A percentile compares a stretch with the other conserved stretches of the same genome.
Evolutionary conservation across 2,113 vertebrate species (phyloP).

Genomic region (Anarhynchus alexandrinus): DNA sequence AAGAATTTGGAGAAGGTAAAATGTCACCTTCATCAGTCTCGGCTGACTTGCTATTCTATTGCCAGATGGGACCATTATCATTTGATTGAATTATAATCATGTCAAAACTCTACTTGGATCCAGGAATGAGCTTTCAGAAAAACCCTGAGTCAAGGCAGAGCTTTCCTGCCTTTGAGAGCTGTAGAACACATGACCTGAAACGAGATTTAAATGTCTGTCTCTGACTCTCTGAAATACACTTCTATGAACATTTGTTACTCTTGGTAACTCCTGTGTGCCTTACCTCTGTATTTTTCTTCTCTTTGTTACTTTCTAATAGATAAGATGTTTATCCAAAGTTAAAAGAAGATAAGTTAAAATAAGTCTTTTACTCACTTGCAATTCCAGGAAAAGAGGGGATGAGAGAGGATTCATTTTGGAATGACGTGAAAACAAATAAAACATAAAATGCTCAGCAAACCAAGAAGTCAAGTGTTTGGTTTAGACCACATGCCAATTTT

Average conservation of each 20-base stretch:
- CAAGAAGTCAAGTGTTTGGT: background rate
- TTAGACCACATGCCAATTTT: background rate
- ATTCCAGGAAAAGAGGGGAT: background rate
- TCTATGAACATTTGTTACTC: background rate
- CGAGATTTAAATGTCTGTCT: background rate
- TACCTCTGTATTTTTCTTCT: background rate
- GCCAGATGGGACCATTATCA: conserved; percentile 43
- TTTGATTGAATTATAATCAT: conserved; percentile 51
- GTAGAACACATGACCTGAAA: background rate
- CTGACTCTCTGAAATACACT: background rate
- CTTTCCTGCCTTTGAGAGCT: conserved; percentile 1
- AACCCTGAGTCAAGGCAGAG: conserved; percentile 14
- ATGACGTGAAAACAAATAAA: background rate
- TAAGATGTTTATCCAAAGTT: background rate
- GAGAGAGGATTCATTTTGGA: background rate
- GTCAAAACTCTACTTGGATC: conserved; percentile 31
- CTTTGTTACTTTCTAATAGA: background rate
- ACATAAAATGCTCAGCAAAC: background rate
- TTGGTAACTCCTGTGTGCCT: background rate
- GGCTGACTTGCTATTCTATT: conserved; percentile 36
- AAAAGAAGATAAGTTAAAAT: background rate
- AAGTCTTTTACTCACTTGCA: background rate
- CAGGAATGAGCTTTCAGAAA: conserved; percentile 45
- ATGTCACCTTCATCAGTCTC: conserved; percentile 59
- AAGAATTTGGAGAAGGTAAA: conserved; percentile 50